Base-by-base conservation (phyloP, 92 coral and sea anemone genomes). In the Siderastrea siderea region DNA sequence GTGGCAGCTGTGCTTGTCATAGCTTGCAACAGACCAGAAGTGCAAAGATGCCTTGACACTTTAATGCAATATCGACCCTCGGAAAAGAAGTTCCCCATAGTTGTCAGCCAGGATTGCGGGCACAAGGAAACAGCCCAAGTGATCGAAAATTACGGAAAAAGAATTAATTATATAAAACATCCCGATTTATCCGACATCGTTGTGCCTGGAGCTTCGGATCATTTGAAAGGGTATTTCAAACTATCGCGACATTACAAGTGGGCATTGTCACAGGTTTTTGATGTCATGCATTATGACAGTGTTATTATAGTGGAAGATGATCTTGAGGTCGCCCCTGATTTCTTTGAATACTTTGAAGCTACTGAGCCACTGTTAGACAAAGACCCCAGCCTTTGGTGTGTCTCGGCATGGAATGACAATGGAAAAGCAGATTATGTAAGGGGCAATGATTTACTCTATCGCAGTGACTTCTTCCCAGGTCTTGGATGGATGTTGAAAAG, bases 321-420 rank as follows among this genome's bases (percentile, higher is more conserved):
- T 79, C 87, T 95, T 4, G 96, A 95, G 68, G 88, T 97, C 75
- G 94, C 98, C 53, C 92, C 98, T 10, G 99, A 97, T 65, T 95
- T 97, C 88, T 97, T 88, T 90, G 98, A 97, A 82, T 97, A 97
- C 74, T 97, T 95, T 87, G 87, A 93, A 86, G 99, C 98, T 10
- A 94, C 98, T 47, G 57, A 94, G 44, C 89, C 89, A 43, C 59
- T 97, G 13, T 75, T 97, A 8, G 92, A 97, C 64, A 83, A 90
- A 71, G 99, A 97, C 77, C 91, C 99, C 51, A 87, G 95, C 9
- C 87, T 97, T 14, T 97, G 99, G 99, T 97, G 99, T 71, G 93
- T 97, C n/a, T 97, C 99, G 0, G 97, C 99, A 15, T 97, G 99
- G 99, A 97, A 97, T 68, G 99, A 97, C 81, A 97, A 97, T 88